Base-by-base conservation (phyloP, 2,797 vertebrate species). In the Poecilia picta region DNA sequence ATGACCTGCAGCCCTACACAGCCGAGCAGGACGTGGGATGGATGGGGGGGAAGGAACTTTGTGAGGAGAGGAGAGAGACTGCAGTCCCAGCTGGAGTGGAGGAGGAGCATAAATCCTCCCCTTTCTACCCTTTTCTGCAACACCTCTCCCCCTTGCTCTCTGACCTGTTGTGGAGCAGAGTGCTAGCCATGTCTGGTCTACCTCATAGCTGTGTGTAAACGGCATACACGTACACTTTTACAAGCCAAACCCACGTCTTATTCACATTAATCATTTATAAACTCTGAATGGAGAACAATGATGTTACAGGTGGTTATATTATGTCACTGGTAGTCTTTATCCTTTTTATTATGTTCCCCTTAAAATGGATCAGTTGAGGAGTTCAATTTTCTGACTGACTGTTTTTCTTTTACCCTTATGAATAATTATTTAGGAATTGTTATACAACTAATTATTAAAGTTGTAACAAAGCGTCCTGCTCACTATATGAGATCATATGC, bases 31-130 rank as follows among this genome's bases (percentile, higher is more conserved):
- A 91, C 85, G 77, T 80, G 81, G 75, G 73, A 43, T 71, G 36
- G 76, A 81, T 83, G 81, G 83, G 81, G 83, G 81, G 81, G 85
- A 75, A 77, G 81, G 83, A 83, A 74, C 85, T 85, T 74, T 83
- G 75, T 45, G 74, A 81, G 71, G 62, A 86, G 39, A 81, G 73
- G 45, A 73, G 81, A 76, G 89, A 89, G 82, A 87, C 76, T 41
- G 39, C 41, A 23, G 71, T 87, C 91, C 89, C 94, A 94, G 94
- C 93, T 95, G 93, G 85, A 89, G 72, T 86, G 82, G 91, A 90
- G 89, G 86, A 86, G 84, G 87, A 89, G 83, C 81, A 85, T 70
- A 82, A 89, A 84, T 78, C 74, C 80, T 89, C 78, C 85, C 82
- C 79, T 78, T 53, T 75, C 75, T 75, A 74, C 76, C 68, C 49